Base-by-base conservation (phyloP, 2,113 vertebrate species). In the Ictalurus furcatus region DNA sequence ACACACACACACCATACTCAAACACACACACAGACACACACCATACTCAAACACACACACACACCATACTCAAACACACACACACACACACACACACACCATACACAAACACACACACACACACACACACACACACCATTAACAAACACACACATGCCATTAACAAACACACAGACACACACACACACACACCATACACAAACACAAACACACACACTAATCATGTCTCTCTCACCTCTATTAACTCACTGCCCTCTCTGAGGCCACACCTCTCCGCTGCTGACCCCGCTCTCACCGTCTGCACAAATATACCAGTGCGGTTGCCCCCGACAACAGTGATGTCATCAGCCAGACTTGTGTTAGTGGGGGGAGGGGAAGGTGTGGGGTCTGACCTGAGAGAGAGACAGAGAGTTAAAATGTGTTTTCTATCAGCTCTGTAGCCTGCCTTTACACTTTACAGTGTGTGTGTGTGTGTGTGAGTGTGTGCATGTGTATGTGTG, bases 301-400 rank as follows among this genome's bases (percentile, higher is more conserved):
- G 97, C 63, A 98, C 94, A 12, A 97, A 97, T 48, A 97, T 94
- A 86, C 97, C 97, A 0, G 97, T 96, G 86, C 58, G 93, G 94
- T 97, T 97, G 74, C 97, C 97, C 63, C 97, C 97, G 2, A 95
- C 88, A 78, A 97, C 95, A 0, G 95, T 95, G 84, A 97, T 94
- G 48, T 96, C 95, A 48, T 96, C 92, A 0, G 96, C 95, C 0
- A 97, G 93, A 12, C 95, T 95, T 89, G 89, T 90, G 95, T 67
- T 94, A 81, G 90, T 94, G 0, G 90, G 87, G 0, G 85, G 58
- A 69, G 87, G 67, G 30, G 92, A 85, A 14, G 93, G 91, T 3
- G 92, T 93, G 30, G 82, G 25, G 1, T 89, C 84, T 4, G 74
- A 88, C 13, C 94, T 96, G 78, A 90, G 34, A 67, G 44, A 81